Base-by-base conservation (phyloP, 2,113 vertebrate species). In the Varanus salvator region DNA sequence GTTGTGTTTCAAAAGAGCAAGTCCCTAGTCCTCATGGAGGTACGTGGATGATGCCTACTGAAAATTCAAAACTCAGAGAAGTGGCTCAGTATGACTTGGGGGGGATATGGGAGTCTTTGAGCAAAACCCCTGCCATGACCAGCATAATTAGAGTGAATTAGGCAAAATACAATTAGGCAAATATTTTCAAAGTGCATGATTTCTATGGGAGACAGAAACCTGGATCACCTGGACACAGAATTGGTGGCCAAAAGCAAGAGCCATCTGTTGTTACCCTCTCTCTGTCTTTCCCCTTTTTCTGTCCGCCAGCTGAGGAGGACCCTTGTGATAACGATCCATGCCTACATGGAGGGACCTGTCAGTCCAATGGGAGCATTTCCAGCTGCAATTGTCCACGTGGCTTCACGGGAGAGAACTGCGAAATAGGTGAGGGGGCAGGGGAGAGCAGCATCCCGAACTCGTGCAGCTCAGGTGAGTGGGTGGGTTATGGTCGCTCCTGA, bases 361-460 rank as follows among this genome's bases (percentile, higher is more conserved):
- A 96, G 0, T 96, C 98, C 91, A 98, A 98, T 9, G 98, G 98
- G 8, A 97, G 98, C 44, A 87, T 98, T 91, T 99, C 98, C 3
- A 97, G 98, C 97, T 99, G 99, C 95, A 97, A 97, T 96, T 99
- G 99, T 84, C 97, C 96, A 57, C 97, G 96, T 88, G 99, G 99
- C 25, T 99, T 98, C 95, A 97, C 98, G 0, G 99, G 99, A 72
- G 98, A 99, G 96, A 99, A 98, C 97, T 99, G 99, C 6, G 99
- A 99, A 96, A 99, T 99, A 3, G 99, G 99, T 99, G 96, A 98
- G 98, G 0, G 0, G 17, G 57, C 8, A 8, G 11, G 9, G 25
- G 6, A 81, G 23, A 0, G 8, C 44, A 3, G 84, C 11, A 27
- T 9, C 44, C 11, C 1, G 14, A 31, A 85, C 52, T 71, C 48